These are phyloP conservation scores for Nilaparvata lugens DNA, from an alignment of 1,140 invertebrate species.

Conservation along the genomic window DNA sequence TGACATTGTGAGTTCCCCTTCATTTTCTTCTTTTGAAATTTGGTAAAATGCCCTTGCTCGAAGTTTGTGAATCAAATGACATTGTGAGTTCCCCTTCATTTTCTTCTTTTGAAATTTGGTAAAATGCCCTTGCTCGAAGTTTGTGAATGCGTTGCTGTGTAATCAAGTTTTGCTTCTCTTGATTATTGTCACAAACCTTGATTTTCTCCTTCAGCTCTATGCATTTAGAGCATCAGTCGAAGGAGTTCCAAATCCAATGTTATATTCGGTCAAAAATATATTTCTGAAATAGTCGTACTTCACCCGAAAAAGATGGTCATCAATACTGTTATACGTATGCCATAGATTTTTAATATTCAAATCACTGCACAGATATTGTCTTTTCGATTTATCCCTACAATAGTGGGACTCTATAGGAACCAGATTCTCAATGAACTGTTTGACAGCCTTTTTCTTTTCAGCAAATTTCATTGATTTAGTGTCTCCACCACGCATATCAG, in stretches of 20 bases:
- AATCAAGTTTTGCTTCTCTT: background rate
- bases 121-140: background rate
- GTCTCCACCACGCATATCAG: background rate
- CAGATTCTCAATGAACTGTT: background rate
- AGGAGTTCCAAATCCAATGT: background rate
- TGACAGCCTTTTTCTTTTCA: background rate
- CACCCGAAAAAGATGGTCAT: background rate
- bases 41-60: background rate
- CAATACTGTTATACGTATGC: background rate
- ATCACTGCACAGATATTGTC: background rate
- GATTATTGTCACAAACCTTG: background rate
- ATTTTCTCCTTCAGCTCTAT: background rate
- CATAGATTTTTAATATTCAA: background rate
- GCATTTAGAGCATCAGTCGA: background rate
- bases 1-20: conserved; percentile 3
- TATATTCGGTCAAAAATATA: background rate
- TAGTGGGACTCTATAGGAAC: background rate
- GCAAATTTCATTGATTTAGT: background rate
- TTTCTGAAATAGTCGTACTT: background rate
- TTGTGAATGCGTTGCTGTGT: background rate
- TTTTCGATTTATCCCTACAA: background rate
- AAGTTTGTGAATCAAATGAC: conserved; percentile 24
- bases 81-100: background rate
- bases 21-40: background rate
- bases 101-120: background rate